Percentiles rank a stretch among this genome's conserved stretches.
These are phyloP conservation scores for Lordiphosa fenestrarum DNA, from an alignment of 2,888 invertebrate genomes.

Conservation along the genomic window DNA sequence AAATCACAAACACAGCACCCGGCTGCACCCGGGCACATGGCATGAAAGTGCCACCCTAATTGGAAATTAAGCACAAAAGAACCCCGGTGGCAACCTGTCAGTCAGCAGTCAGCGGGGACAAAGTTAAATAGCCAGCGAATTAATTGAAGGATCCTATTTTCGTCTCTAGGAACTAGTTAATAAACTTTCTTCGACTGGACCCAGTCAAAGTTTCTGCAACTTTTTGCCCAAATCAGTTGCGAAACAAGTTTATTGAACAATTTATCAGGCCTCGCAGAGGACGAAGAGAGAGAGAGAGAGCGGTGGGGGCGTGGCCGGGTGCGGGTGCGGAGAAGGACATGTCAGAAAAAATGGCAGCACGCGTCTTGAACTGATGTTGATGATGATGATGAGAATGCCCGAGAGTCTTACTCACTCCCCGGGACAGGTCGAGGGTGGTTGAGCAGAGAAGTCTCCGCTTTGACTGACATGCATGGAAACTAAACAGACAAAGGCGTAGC, in stretches of 20 bases:
- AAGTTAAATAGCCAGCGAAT: constrained; percentile 36
- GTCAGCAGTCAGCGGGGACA: constrained; percentile 6
- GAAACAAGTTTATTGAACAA: constrained; percentile 70
- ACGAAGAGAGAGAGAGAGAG: background rate
- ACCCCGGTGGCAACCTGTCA: constrained; percentile 5
- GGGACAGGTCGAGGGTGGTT: background rate
- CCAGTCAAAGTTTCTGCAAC: constrained; percentile 34
- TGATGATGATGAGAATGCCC: constrained; percentile 32
- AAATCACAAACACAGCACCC: constrained; percentile 57
- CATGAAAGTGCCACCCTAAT: constrained; percentile 65
- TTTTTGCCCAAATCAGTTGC: constrained; percentile 62
- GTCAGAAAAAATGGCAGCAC: constrained; percentile 54
- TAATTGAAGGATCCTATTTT: constrained; percentile 22
- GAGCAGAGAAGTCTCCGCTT: too few species aligned
- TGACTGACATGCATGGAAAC: too few species aligned
- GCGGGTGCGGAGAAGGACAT: constrained; percentile 26
- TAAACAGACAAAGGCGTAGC: too few species aligned
- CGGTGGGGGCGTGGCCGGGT: background rate
- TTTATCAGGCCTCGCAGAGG: constrained; percentile 42
- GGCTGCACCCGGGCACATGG: constrained; percentile 40
- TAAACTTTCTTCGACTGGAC: constrained; percentile 38
- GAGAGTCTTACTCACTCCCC: background rate
- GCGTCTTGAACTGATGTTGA: constrained; percentile 33
- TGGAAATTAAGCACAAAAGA: constrained; percentile 52
- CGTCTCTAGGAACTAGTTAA: constrained; percentile 33